These are phyloP conservation scores for Bombyx mandarina DNA, from an alignment of 1,140 invertebrate genomes.

Conservation along the genomic window DNA sequence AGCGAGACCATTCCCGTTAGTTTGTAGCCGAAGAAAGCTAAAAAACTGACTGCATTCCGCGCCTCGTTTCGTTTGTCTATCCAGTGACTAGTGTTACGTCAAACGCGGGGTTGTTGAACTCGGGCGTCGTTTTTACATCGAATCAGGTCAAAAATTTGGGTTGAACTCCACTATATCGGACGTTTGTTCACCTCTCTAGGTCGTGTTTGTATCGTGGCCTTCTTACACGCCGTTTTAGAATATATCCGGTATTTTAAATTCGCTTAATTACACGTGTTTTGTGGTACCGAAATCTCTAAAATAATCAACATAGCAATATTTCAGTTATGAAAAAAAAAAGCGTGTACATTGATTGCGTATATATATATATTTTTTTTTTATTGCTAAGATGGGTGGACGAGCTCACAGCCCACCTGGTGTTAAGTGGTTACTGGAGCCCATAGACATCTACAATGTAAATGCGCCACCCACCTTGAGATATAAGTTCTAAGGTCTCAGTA, in stretches of 20 bases:
- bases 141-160: constrained; percentile 61
- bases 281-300: too few species aligned
- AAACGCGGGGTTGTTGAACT: constrained; percentile 37
- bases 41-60: constrained; percentile 32
- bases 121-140: constrained; percentile 38
- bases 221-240: constrained; percentile 9
- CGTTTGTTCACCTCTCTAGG: constrained; percentile 64
- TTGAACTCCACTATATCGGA: constrained; percentile 50
- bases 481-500: too few species aligned
- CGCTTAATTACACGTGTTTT: too few species aligned
- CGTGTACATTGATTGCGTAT: too few species aligned
- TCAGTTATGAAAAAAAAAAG: too few species aligned
- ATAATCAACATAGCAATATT: too few species aligned
- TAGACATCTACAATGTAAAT: too few species aligned
- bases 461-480: too few species aligned
- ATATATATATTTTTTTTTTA: too few species aligned
- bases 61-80: constrained; percentile 46
- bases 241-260: neutral
- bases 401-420: too few species aligned
- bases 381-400: too few species aligned
- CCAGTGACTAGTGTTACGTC: constrained; percentile 24
- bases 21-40: constrained; percentile 19
- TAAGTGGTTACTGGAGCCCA: too few species aligned
- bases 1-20: constrained; percentile 31
- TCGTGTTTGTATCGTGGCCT: constrained; percentile 23